Evolutionary conservation across 2,888 invertebrate species (phyloP).

Genomic region (Mythimna loreyi): DNA sequence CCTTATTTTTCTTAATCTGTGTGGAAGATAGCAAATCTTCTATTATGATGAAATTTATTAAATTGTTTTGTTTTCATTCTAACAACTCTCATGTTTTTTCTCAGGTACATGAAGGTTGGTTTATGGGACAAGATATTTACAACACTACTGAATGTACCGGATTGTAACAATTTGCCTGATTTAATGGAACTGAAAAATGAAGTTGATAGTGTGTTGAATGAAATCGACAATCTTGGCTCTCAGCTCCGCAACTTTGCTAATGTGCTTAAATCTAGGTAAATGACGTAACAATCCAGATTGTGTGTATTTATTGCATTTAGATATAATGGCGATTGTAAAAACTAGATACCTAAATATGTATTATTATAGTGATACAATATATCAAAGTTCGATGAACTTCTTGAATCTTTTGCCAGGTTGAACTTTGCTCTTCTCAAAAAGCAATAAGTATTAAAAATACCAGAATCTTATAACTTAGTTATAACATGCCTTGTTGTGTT

Average conservation of each 20-base stretch:
- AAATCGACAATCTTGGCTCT: conserved; percentile 81
- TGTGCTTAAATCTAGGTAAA: conserved; percentile 90
- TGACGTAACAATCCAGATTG: conserved; percentile 74
- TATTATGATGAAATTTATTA: too few relatives aligned
- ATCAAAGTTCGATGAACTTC: conserved; percentile 78
- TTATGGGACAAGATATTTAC: conserved; percentile 96
- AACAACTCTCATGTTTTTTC: conserved; percentile 56
- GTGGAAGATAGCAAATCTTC: not conserved
- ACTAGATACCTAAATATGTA: conserved; percentile 79
- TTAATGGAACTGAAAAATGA: conserved; percentile 91
- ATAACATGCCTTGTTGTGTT: conserved; percentile 83
- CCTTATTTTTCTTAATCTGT: not conserved
- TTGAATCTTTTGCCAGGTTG: conserved; percentile 75
- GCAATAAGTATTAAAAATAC: conserved; percentile 83
- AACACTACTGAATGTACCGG: conserved; percentile 95
- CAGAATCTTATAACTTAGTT: conserved; percentile 79
- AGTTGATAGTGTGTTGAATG: conserved; percentile 82
- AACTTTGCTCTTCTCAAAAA: conserved; percentile 75
- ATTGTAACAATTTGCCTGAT: conserved; percentile 94
- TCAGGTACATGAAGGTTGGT: conserved; percentile 93
- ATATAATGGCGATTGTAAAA: conserved; percentile 86
- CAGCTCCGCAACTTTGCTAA: conserved; percentile 88
- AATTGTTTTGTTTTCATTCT: not conserved
- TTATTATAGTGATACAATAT: conserved; percentile 80
- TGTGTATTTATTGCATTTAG: conserved; percentile 91